A percentile compares a stretch with the other conserved stretches of the same genome.
phyloP scores from a whole-genome alignment of 2,113 vertebrate species.

The Hystrix cristata region DNA sequence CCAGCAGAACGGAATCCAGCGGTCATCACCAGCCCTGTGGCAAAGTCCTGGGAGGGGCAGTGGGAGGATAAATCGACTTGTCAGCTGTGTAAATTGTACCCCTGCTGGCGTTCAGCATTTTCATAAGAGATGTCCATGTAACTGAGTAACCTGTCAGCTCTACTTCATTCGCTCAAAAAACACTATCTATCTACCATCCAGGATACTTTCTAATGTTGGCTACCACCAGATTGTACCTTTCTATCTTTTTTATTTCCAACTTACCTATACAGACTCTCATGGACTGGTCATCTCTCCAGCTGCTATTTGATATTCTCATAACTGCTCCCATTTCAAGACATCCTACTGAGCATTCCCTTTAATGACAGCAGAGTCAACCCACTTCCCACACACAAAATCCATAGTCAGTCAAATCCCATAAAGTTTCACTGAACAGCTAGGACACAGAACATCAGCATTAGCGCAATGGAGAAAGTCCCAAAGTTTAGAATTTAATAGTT shows the following conservation, averaged over 20 bases:
- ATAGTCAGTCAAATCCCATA: background rate
- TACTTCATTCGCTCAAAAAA: background rate
- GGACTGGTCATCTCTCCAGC: background rate
- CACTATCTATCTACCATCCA: background rate
- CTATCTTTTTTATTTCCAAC: slow-evolving; percentile 10
- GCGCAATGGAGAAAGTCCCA: background rate
- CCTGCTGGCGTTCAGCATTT: background rate
- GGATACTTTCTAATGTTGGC: background rate
- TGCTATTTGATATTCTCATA: background rate
- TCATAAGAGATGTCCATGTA: background rate
- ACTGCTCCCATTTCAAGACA: background rate
- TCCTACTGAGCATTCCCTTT: background rate
- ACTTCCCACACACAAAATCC: background rate
- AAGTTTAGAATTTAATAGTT: background rate
- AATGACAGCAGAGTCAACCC: background rate
- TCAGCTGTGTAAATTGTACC: background rate
- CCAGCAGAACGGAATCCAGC: background rate
- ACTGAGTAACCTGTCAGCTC: background rate
- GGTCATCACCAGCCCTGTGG: background rate
- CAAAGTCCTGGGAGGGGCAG: background rate
- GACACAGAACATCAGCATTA: background rate
- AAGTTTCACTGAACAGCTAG: background rate
- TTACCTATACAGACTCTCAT: slow-evolving; percentile 51
- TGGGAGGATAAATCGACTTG: background rate
- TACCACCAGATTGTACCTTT: background rate